Evolutionary conservation across 2,797 vertebrate genomes (phyloP).

Genomic region (Melanogrammus aeglefinus): DNA sequence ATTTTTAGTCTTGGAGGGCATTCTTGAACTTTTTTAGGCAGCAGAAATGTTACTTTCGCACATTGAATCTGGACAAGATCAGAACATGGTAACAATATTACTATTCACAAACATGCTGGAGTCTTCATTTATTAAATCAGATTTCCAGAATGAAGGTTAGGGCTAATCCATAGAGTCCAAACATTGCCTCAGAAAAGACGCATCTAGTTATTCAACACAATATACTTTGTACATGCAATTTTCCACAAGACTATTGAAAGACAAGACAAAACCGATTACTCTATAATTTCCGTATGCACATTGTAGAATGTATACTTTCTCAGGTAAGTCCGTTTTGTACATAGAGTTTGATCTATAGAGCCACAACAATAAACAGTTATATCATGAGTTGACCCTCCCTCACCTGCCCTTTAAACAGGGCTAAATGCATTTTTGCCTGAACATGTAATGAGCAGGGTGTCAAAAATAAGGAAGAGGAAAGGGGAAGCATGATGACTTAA

Average conservation of each 20-base stretch:
- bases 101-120: too few species aligned
- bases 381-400: not conserved
- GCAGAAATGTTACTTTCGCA: too few species aligned
- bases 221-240: not conserved
- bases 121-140: too few species aligned
- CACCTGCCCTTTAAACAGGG: not conserved
- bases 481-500: not conserved
- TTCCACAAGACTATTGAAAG: constrained; percentile 1
- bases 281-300: not conserved
- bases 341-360: not conserved
- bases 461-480: not conserved
- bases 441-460: not conserved
- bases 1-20: too few species aligned
- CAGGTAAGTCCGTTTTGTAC: not conserved
- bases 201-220: not conserved
- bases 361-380: not conserved
- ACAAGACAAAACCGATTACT: not conserved
- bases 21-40: too few species aligned
- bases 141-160: too few species aligned
- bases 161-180: too few species aligned
- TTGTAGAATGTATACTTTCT: not conserved
- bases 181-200: not conserved
- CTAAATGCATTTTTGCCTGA: not conserved
- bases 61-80: too few species aligned
- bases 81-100: too few species aligned